Percentiles rank a stretch among this genome's conserved stretches.
Conservation (phyloP, 2,888 invertebrate species). For the Polymixis flavicincta region DNA sequence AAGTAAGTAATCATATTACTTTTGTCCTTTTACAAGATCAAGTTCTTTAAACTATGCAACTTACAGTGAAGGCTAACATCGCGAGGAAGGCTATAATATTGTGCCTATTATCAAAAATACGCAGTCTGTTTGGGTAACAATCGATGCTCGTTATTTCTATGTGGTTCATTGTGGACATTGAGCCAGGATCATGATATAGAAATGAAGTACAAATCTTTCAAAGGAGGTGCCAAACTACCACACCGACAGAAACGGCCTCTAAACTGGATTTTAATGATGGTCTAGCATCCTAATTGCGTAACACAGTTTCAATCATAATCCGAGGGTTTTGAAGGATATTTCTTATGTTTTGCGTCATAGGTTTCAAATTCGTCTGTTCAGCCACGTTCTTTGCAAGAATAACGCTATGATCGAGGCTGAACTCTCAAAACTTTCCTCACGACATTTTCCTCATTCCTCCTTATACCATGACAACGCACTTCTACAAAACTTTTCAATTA, state of each 20-base stretch:
- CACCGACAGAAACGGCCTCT: neutral
- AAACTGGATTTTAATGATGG: neutral
- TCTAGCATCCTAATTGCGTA: neutral
- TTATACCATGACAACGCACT: too few relatives aligned
- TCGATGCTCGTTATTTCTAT: neutral
- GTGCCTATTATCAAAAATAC: neutral
- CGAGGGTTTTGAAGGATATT: too few relatives aligned
- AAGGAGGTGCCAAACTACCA: too few relatives aligned
- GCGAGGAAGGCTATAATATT: neutral
- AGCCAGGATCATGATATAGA: neutral
- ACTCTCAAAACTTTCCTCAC: too few relatives aligned
- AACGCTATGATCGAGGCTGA: too few relatives aligned
- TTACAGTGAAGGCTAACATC: slow-evolving; percentile 1
- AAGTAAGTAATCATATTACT: neutral
- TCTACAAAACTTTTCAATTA: too few relatives aligned
- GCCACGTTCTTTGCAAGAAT: too few relatives aligned
- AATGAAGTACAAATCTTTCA: neutral
- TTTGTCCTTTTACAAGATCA: neutral
- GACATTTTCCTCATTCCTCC: too few relatives aligned
- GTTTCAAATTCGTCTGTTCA: too few relatives aligned
- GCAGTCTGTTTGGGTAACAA: neutral
- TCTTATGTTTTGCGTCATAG: too few relatives aligned
- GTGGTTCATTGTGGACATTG: neutral
- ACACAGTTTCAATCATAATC: too few relatives aligned
- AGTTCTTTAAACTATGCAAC: slow-evolving; percentile 10